A percentile compares a stretch with the other conserved stretches of the same genome.
These are phyloP conservation scores for Isaurus tuberculatus DNA, from an alignment of 92 coral and sea anemone genomes.

Conservation along the genomic window DNA sequence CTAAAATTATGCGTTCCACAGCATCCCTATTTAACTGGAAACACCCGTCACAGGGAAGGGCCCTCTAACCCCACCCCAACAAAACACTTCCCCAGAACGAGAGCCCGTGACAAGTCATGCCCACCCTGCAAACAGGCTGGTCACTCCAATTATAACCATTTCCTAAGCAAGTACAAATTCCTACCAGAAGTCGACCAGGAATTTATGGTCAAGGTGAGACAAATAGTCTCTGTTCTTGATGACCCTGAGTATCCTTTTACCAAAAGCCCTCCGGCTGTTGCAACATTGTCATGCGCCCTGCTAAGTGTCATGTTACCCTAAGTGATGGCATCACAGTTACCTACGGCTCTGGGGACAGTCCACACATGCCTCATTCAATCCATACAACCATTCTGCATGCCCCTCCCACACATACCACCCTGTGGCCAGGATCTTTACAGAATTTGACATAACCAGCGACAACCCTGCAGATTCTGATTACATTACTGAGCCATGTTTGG, in stretches of 20 bases:
- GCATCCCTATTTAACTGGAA: neutral
- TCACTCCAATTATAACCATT: neutral
- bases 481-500: neutral
- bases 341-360: too few relatives aligned
- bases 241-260: neutral
- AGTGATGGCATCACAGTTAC: too few relatives aligned
- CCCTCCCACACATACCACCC: constrained; percentile 18
- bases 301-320: too few relatives aligned
- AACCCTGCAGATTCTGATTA: neutral
- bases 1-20: neutral
- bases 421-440: constrained; percentile 23
- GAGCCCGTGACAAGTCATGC: neutral
- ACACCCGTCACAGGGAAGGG: neutral
- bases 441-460: constrained; percentile 15
- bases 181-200: constrained; percentile 11
- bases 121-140: neutral
- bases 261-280: too few relatives aligned
- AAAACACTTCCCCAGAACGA: neutral
- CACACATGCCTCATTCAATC: too few relatives aligned
- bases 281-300: too few relatives aligned
- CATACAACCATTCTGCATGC: too few relatives aligned
- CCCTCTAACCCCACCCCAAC: neutral
- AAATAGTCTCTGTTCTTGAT: neutral
- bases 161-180: neutral
- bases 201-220: too few relatives aligned